These are phyloP conservation scores for Lamprologus speciosus DNA, from an alignment of 2,113 vertebrate species.

Conservation along the genomic window DNA sequence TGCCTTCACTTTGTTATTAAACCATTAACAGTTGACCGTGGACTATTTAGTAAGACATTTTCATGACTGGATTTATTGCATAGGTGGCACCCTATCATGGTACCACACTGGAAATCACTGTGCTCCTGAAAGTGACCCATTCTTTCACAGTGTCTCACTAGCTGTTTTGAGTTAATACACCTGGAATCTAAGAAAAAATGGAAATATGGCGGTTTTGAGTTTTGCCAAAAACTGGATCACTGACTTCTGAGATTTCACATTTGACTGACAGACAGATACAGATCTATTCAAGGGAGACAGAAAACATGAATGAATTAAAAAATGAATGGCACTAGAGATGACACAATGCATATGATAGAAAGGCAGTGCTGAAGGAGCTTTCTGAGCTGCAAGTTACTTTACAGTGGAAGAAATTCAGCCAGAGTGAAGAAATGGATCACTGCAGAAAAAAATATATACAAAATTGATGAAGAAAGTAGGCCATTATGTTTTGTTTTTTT, in stretches of 20 bases:
- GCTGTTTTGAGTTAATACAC: not conserved
- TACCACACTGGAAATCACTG: not conserved
- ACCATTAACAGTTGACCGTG: not conserved
- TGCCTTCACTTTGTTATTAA: not conserved
- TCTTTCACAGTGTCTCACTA: not conserved
- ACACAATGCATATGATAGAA: not conserved
- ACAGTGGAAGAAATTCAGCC: not conserved
- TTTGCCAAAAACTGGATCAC: not conserved
- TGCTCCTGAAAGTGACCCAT: not conserved
- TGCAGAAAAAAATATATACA: not conserved
- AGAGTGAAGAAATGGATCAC: not conserved
- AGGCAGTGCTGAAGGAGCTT: not conserved
- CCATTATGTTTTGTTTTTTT: rapidly evolving
- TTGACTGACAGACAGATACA: conserved; percentile 18
- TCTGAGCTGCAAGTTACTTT: not conserved
- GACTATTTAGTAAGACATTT: not conserved
- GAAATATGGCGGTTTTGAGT: not conserved
- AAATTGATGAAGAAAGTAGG: not conserved
- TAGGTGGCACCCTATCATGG: not conserved
- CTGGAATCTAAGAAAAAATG: not conserved
- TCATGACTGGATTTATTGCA: not conserved
- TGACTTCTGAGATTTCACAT: not conserved
- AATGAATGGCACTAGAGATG: not conserved
- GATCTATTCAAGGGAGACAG: not conserved
- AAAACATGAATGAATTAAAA: not conserved